phyloP scores from a whole-genome alignment of 1,140 invertebrate species.

The Panagrolaimus sp. region DNA sequence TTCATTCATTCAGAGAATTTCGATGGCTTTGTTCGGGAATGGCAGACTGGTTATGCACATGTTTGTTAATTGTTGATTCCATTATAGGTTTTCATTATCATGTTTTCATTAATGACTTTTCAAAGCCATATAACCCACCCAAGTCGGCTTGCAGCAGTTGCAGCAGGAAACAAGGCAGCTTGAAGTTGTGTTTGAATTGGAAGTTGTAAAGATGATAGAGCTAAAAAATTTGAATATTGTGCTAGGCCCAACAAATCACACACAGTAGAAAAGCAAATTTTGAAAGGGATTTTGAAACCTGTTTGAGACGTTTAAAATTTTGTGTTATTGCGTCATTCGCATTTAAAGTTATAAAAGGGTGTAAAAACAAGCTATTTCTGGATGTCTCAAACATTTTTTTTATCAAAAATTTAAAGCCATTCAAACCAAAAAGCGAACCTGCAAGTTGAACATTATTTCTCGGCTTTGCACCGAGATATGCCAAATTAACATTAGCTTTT shows the following conservation, averaged over 20 bases:
- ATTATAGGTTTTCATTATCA: no score
- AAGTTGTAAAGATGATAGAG: conserved; percentile 7
- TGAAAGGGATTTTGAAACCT: no score
- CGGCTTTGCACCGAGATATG: conserved; percentile 90
- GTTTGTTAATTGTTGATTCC: no score
- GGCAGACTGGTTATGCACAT: no score
- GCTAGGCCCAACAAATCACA: no score
- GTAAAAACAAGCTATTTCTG: no score
- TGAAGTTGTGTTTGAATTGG: conserved; percentile 11
- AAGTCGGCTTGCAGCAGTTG: conserved; percentile 11
- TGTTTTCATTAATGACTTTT: conserved; percentile 15
- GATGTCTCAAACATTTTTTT: no score
- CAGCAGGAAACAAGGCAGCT: conserved; percentile 8
- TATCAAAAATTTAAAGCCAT: no score
- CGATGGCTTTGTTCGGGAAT: conserved; percentile 21
- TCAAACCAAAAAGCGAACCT: conserved; percentile 18
- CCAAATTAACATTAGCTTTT: conserved; percentile 95
- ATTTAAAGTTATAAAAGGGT: no score
- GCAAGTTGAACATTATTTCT: conserved; percentile 63
- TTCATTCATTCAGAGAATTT: conserved; percentile 19
- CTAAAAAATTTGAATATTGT: not conserved
- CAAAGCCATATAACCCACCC: not conserved
- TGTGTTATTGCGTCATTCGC: no score
- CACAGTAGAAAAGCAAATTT: no score
- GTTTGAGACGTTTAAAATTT: no score